Evolutionary conservation across 1,140 invertebrate species (phyloP), one percentile per base, ranked within the genome.

Genomic region (Formica selysi): DNA sequence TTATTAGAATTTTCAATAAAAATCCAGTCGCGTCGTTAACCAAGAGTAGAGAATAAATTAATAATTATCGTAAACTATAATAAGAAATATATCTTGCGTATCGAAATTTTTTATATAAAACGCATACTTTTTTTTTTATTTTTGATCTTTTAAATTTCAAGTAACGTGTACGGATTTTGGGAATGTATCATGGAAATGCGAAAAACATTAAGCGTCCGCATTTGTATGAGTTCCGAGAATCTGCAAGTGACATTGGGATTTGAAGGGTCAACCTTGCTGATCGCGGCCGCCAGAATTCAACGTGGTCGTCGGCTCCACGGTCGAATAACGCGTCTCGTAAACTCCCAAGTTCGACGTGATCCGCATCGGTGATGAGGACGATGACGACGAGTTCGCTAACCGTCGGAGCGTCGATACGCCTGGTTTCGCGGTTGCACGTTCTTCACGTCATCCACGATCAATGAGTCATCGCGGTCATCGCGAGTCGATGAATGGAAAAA

Each of bases 401-500:
- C 67, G 73, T n/a, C n/a, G n/a, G n/a, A n/a, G n/a, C n/a, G n/a
- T 74, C 79, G 79, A 73, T 68, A 83, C 78, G 67, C 76, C 76
- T 57, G 84, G 76, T 51, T 81, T 86, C 85, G 76, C 76, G 51
- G 32, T 81, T 51, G 41, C 54, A 78, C 54, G 54, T 70, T n/a
- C 51, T 29, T 22, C 22, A 22, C n/a, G 51, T 81, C 36, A 81
- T 86, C 85, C 85, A 22, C 22, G 22, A 22, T 22, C 22, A 80
- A 61, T 81, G 85, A 86, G 44, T 81, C 85, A 86, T 70, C 41
- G 76, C 85, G 64, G 67, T 81, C 65, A 86, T 86, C 38, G 65
- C 54, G 74, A 44, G 44, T n/a, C 83, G 64, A 71, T 79, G 68
- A 70, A 86, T 87, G 13, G 67, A 86, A 86, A 87, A 61, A 87